Evolutionary conservation across 2,113 vertebrate genomes (phyloP), one percentile per base, ranked within the genome.

Genomic region (Hippocampus barbouri): DNA sequence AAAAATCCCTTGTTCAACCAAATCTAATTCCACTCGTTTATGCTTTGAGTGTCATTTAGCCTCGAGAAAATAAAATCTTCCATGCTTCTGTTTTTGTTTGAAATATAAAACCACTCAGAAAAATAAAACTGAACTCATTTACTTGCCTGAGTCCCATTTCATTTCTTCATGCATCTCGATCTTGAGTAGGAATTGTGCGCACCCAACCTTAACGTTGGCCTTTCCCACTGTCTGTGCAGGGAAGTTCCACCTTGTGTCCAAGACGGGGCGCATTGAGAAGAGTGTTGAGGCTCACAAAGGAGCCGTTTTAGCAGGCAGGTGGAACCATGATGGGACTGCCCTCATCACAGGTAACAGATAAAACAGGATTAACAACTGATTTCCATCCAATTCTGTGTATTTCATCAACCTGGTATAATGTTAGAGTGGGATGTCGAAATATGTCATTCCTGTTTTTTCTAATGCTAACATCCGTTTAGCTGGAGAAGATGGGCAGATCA

Each of bases 401-500:
- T 23, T 11, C 20, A 34, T 25, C 41, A 27, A 18, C 45, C 23
- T 51, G 6, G 1, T 30, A 34, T 12, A 10, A n/a, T 38, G 27
- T n/a, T 21, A 30, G 21, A 18, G 10, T 53, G 23, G 49, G 8
- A 38, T 23, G 27, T 51, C 4, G 38, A 21, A 10, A 38, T 16
- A 27, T 23, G 43, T 45, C 11, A 21, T 43, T 23, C 40, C 1
- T 25, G 1, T 38, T 15, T 68, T 23, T 8, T 56, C 38, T 11
- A 6, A n/a, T 56, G 7, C 14, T 15, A 16, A 6, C 15, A 83
- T 43, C 18, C 7, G 68, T 79, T 27, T 83, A 99, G 97, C 88
- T 91, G 97, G 97, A 85, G 97, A 99, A 90, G 97, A 99, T 84
- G 97, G 97, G 15, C 96, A 96, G 89, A 93, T 99, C 77, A 99